A percentile compares a stretch with the other conserved stretches of the same genome.
These are phyloP conservation scores for Heliconius charithonia DNA, from an alignment of 2,888 invertebrate species.

Conservation along the genomic window DNA sequence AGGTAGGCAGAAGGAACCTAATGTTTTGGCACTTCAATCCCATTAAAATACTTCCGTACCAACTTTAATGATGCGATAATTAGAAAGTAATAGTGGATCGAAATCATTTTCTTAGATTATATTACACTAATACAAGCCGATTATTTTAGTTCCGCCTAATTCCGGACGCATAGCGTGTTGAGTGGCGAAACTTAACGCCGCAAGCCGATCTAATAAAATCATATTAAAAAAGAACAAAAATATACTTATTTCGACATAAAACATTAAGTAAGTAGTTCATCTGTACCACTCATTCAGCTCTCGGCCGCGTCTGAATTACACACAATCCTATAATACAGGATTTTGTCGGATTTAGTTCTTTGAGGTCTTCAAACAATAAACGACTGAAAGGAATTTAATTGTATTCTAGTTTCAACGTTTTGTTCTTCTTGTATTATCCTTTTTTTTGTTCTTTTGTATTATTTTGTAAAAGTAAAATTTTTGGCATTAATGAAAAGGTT, in stretches of 20 bases:
- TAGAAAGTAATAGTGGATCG: too few species aligned
- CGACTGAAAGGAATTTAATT: constrained; percentile 27
- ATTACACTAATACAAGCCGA: too few species aligned
- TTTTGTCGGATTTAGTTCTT: constrained; percentile 26
- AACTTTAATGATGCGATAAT: too few species aligned
- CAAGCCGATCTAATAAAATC: neutral
- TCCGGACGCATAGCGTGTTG: neutral
- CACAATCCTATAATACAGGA: constrained; percentile 25
- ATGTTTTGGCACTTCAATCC: too few species aligned
- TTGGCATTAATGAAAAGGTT: too few species aligned
- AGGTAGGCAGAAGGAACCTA: too few species aligned
- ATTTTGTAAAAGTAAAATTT: too few species aligned
- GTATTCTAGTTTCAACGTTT: constrained; percentile 9
- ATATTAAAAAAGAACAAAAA: neutral
- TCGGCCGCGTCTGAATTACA: constrained; percentile 20
- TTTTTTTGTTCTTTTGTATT: neutral
- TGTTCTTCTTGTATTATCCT: neutral
- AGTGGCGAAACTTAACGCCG: neutral
- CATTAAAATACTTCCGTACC: too few species aligned
- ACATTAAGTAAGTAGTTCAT: constrained; percentile 12
- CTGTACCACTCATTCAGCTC: constrained; percentile 2
- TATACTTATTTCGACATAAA: neutral
- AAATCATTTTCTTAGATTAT: too few species aligned
- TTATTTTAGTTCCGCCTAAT: neutral
- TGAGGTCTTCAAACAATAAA: constrained; percentile 29